phyloP scores from a whole-genome alignment of 2,797 vertebrate species.

The Sphaeramia orbicularis region DNA sequence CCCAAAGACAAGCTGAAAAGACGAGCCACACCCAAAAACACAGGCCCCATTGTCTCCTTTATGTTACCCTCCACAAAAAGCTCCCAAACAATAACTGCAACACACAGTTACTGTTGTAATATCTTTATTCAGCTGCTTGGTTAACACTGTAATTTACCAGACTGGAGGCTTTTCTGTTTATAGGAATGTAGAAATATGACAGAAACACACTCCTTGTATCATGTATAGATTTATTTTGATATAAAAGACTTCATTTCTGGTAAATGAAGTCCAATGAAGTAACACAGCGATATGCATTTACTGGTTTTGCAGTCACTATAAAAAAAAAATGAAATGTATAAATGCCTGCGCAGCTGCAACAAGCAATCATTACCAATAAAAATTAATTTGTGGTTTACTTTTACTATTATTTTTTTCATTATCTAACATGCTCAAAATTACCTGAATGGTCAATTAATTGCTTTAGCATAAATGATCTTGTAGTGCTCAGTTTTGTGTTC shows the following conservation, averaged over 20 bases:
- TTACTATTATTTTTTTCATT: not conserved
- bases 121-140: slow-evolving; percentile 2
- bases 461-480: not conserved
- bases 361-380: not conserved
- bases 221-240: not conserved
- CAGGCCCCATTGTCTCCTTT: slow-evolving; percentile 46
- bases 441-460: not conserved
- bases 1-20: slow-evolving; percentile 15
- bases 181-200: slow-evolving; percentile 4
- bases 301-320: not conserved
- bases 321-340: not conserved
- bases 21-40: slow-evolving; percentile 52
- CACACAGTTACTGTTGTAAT: not conserved
- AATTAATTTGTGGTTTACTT: too few relatives aligned
- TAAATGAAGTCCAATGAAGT: not conserved
- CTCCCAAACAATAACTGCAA: slow-evolving; percentile 14
- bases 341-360: not conserved
- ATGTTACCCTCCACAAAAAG: slow-evolving; percentile 19
- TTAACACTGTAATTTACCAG: slow-evolving; percentile 1
- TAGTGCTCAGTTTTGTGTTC: not conserved
- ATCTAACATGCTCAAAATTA: not conserved
- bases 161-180: not conserved
- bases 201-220: not conserved
- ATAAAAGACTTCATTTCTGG: not conserved
- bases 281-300: not conserved